A percentile compares a stretch with the other conserved stretches of the same genome.
phyloP scores from a whole-genome alignment of 2,888 invertebrate species.

The Teleogryllus oceanicus region DNA sequence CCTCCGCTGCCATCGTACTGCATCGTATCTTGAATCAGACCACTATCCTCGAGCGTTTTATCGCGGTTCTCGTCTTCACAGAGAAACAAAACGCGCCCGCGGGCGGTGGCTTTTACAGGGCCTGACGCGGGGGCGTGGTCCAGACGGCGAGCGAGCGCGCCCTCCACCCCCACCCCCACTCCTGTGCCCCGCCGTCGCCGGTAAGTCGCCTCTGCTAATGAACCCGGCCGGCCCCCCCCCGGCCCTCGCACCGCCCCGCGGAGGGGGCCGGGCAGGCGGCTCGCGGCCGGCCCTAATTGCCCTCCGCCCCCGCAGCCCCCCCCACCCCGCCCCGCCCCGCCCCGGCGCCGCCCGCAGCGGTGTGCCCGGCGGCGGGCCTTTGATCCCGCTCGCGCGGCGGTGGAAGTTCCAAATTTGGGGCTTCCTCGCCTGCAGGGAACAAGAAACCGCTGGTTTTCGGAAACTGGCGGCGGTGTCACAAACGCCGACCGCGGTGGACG shows the following conservation, averaged over 20 bases:
- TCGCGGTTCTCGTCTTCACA: no score
- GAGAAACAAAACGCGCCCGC: no score
- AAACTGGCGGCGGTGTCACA: neutral
- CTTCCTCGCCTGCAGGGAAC: neutral
- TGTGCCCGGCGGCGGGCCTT: neutral
- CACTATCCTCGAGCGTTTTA: no score
- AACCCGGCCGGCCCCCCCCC: neutral
- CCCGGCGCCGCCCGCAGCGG: neutral
- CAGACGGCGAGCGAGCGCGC: neutral
- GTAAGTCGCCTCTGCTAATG: neutral
- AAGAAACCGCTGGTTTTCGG: neutral
- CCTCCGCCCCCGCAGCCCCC: neutral
- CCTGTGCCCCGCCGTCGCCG: neutral
- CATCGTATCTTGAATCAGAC: no score
- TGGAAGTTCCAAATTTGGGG: constrained; percentile 18
- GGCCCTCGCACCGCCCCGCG: no score
- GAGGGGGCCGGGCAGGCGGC: no score
- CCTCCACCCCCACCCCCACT: neutral
- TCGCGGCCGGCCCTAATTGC: neutral
- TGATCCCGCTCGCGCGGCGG: neutral
- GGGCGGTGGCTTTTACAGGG: no score
- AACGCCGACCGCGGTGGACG: no score
- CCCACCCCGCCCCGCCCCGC: neutral
- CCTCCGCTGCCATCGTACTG: no score
- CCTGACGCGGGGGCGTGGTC: no score